Conservation (phyloP, 2,888 invertebrate species). For the Tetragnatha montana region DNA sequence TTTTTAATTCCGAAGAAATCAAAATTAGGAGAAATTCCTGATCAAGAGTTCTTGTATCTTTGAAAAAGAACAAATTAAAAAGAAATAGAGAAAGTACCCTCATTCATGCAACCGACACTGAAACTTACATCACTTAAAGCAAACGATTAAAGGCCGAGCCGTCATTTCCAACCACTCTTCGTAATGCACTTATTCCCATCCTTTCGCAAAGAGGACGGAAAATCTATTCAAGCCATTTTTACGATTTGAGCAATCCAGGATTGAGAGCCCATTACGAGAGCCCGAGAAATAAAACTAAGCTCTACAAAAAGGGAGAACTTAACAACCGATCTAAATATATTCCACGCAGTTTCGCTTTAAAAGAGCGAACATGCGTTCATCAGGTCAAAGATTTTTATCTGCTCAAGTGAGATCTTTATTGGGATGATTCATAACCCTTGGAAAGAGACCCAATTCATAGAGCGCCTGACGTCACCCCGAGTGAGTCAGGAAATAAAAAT, state of each 20-base stretch:
- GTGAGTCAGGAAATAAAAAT: background rate
- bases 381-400: constrained; percentile 1
- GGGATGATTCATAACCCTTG: background rate
- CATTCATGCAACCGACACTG: background rate
- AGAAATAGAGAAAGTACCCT: background rate
- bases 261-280: background rate
- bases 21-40: too few species aligned
- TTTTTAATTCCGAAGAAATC: too few species aligned
- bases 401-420: background rate
- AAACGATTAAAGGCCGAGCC: background rate
- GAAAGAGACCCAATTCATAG: background rate
- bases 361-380: background rate
- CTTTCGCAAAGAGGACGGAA: background rate
- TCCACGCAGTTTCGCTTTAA: background rate
- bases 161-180: background rate
- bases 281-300: background rate
- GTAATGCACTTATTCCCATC: background rate
- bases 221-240: background rate
- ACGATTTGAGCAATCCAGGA: background rate
- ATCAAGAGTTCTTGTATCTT: too few species aligned
- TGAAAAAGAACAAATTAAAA: background rate
- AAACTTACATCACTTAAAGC: background rate
- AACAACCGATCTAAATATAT: background rate
- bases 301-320: background rate
- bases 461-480: background rate